phyloP scores from a whole-genome alignment of 2,113 vertebrate species.

The Antechinus stuartii region DNA sequence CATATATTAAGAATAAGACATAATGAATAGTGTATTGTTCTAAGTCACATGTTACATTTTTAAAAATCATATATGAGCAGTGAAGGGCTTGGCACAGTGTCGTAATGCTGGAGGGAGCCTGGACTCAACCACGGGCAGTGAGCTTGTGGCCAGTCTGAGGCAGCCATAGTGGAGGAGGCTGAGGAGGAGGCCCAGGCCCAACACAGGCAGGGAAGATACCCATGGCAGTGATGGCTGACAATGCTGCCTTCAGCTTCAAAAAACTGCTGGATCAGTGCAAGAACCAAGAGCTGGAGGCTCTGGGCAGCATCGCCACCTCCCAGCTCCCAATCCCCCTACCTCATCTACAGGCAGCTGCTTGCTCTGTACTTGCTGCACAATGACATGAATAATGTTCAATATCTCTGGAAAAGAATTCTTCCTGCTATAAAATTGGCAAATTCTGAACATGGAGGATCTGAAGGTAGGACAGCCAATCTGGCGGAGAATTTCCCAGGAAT shows the following conservation, averaged over 20 bases:
- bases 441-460: slow-evolving; percentile 93
- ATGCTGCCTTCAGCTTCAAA: slow-evolving; percentile 85
- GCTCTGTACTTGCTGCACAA: slow-evolving; percentile 94
- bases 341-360: slow-evolving; percentile 94
- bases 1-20: not conserved
- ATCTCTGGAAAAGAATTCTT: slow-evolving; percentile 97
- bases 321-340: slow-evolving; percentile 10
- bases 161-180: not conserved
- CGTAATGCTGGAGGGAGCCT: not conserved
- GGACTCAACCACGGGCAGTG: not conserved
- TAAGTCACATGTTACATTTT: too few species aligned
- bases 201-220: slow-evolving; percentile 88
- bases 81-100: too few species aligned
- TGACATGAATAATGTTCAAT: slow-evolving; percentile 97
- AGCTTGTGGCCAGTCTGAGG: not conserved
- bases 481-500: slow-evolving; percentile 97
- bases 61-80: too few species aligned
- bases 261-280: slow-evolving; percentile 95
- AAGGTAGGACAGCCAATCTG: slow-evolving; percentile 97
- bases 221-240: slow-evolving; percentile 92
- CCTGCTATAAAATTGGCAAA: slow-evolving; percentile 94
- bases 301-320: slow-evolving; percentile 94
- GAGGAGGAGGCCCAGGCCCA: not conserved
- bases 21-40: not conserved
- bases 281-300: slow-evolving; percentile 94